phyloP scores from a whole-genome alignment of 1,140 invertebrate genomes.

The Procambarus clarkii region DNA sequence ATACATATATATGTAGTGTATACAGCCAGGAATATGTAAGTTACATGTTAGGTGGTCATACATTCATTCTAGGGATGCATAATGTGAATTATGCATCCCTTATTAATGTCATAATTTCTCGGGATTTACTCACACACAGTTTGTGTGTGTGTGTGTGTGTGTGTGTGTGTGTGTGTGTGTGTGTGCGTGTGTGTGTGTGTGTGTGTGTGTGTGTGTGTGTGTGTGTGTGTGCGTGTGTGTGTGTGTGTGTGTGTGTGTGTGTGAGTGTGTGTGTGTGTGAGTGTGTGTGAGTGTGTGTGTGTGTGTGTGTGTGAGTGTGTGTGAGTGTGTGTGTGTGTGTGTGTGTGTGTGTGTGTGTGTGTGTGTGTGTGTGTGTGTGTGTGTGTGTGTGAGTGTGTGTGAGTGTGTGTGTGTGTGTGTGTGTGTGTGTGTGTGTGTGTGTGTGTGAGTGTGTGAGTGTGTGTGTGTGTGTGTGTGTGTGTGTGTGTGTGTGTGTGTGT shows the following conservation, averaged over 20 bases:
- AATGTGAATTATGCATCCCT: too few species aligned
- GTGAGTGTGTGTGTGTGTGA: background rate
- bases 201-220: constrained; percentile 14
- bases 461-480: background rate
- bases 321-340: constrained; percentile 10
- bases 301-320: constrained; percentile 5
- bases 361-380: background rate
- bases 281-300: background rate
- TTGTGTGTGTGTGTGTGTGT: background rate
- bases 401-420: background rate
- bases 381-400: background rate
- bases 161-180: constrained; percentile 41
- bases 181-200: constrained; percentile 26
- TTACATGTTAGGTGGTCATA: too few species aligned
- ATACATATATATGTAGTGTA: too few species aligned
- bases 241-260: constrained; percentile 4
- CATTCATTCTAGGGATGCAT: too few species aligned
- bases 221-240: constrained; percentile 14
- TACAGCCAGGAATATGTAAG: too few species aligned
- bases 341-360: background rate
- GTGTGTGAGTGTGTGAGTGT: background rate
- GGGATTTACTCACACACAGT: too few species aligned
- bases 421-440: background rate
- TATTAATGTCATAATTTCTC: too few species aligned
- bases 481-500: background rate